Base-by-base conservation (phyloP, 2,113 vertebrate species). In the Noturus placidus region DNA sequence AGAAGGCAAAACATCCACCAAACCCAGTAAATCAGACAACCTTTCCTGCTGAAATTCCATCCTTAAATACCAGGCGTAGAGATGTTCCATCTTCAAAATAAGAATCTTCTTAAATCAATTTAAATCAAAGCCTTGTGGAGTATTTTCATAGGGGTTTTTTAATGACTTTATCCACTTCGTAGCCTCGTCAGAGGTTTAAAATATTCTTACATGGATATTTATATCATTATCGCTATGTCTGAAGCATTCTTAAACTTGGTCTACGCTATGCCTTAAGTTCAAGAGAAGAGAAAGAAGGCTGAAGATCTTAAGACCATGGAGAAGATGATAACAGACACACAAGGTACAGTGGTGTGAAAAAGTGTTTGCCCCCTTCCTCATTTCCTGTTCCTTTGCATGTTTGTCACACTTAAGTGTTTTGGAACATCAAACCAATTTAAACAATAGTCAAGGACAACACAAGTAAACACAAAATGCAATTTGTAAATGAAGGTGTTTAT, bases 261-360 rank as follows among this genome's bases (percentile, higher is more conserved):
- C 8, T 27, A 50, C n/a, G 85, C 85, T 42, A 82, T 90, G n/a
- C 81, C 79, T 56, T 90, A 90, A 89, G 87, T 90, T 65, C 88
- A 93, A 92, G 93, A 93, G 72, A 80, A 82, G 76, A 79, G 2
- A 19, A 90, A 87, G 91, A 89, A 20, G 52, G 67, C 20, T 83
- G 74, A 82, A 88, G 92, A 90, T 33, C 25, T 87, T 78, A 85
- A 89, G 59, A 50, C 77, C 57, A 69, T 35, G 50, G 85, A 86
- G 33, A 89, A 92, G 84, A 89, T 61, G 70, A 88, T 38, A 50
- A 6, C 89, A 83, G 88, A 92, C 76, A 70, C 63, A 78, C 91
- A 90, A 94, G 93, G 91, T n/a, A n/a, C n/a, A n/a, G n/a, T n/a
- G n/a, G n/a, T n/a, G n/a, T n/a, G n/a, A n/a, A n/a, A n/a, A n/a